Evolutionary conservation across 2,797 vertebrate species (phyloP).

Genomic region (Eremophila alpestris): DNA sequence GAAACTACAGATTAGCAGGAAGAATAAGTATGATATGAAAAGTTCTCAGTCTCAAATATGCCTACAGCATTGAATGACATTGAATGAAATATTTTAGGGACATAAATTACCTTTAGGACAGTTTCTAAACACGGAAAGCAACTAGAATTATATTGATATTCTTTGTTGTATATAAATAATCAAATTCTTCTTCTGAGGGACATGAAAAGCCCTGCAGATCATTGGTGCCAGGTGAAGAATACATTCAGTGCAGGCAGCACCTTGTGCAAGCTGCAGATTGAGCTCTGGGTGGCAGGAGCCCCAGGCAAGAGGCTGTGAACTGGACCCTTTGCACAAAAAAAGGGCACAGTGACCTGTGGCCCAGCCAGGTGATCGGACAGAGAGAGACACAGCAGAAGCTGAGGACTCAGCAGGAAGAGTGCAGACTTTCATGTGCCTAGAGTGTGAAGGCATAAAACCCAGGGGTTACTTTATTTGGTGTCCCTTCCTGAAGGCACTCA

Average conservation of each 20-base stretch:
- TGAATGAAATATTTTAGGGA: not conserved
- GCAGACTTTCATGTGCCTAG: not conserved
- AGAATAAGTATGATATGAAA: not conserved
- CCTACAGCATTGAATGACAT: not conserved
- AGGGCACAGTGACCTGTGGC: not conserved
- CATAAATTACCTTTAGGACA: not conserved
- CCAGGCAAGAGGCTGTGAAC: not conserved
- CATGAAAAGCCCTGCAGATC: not conserved
- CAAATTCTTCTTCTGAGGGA: not conserved
- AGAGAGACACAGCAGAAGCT: not conserved
- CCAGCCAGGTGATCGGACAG: accelerated
- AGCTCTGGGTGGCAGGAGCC: not conserved
- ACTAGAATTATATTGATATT: not conserved
- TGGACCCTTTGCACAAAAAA: not conserved
- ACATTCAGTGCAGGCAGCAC: not conserved
- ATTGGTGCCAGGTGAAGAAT: not conserved
- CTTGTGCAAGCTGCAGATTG: not conserved
- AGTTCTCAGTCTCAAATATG: not conserved
- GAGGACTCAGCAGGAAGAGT: not conserved
- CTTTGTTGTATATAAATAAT: not conserved
- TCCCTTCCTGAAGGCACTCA: not conserved
- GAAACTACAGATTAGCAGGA: not conserved
- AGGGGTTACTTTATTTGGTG: not conserved
- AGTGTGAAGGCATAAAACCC: not conserved
- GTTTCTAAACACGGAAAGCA: not conserved